phyloP scores from a whole-genome alignment of 2,113 vertebrate genomes.

The Alligator sinensis region DNA sequence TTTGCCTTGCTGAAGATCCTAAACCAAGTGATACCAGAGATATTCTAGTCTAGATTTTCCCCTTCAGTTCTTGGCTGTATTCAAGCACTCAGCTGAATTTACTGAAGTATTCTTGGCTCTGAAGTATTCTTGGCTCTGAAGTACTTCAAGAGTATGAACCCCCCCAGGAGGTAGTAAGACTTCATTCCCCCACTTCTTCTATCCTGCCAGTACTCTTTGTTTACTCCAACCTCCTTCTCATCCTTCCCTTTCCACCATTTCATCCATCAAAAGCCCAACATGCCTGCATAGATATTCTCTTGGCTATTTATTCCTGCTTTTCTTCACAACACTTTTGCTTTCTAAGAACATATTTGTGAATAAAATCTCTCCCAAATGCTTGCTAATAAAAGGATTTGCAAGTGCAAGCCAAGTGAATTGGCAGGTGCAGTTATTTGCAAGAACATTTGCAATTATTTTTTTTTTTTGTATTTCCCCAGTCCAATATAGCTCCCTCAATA shows the following conservation, averaged over 20 bases:
- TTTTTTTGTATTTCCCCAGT: neutral
- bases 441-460: neutral
- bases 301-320: neutral
- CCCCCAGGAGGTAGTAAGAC: neutral
- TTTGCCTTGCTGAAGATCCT: neutral
- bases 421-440: neutral
- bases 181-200: neutral
- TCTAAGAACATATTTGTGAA: neutral
- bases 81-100: neutral
- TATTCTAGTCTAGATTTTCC: neutral
- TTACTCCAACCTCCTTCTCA: neutral
- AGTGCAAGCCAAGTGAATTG: neutral
- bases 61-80: neutral
- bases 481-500: slow-evolving; percentile 11
- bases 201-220: neutral
- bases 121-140: neutral
- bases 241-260: neutral
- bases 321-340: neutral
- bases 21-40: neutral
- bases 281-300: neutral
- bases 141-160: neutral
- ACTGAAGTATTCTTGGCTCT: neutral
- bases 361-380: neutral
- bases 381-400: neutral
- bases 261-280: neutral